Evolutionary conservation across 2,797 vertebrate genomes (phyloP), one percentile per base, ranked within the genome.

Genomic region (Microhierax caerulescens): DNA sequence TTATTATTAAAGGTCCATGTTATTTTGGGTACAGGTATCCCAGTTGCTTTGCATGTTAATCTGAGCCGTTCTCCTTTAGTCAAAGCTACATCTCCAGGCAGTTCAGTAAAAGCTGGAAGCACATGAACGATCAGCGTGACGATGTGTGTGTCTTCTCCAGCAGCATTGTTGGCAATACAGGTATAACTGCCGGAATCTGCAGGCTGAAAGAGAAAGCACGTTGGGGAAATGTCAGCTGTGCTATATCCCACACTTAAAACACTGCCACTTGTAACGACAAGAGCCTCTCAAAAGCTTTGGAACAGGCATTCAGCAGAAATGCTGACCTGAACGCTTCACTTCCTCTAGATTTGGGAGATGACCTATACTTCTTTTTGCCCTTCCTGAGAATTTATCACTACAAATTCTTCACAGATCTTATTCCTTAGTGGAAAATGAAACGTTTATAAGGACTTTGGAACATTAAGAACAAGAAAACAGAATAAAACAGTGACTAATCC

Each of bases 1-100:
- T 99, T 99, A 96, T 99, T 99, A 94, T 99, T 99, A 97, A 99
- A 99, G n/a, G 98, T 98, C 99, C 99, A 99, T 0, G 98, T 98
- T 97, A 99, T 98, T 91, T 95, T 98, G 67, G 99, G 99, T 41
- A 97, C 43, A 14, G 99, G 99, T 96, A 98, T 83, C 39, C 99
- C 99, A 27, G 89, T 96, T 90, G 98, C 99, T 69, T 97, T 98
- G 91, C 99, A 99, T 65, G 95, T 96, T 97, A 99, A 96, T 45
- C 97, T 95, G 41, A 99, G 98, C 79, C 97, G 98, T 63, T 99
- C 99, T 88, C 99, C 99, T 97, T 99, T 99, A 97, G 99, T 99
- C 94, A 99, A 97, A 53, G 99, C 98, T 74, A 98, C 68, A 10
- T 99, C 99, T 93, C 98, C 98, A 7, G 99, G 99, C 48, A 99